Evolutionary conservation across 2,888 invertebrate genomes (phyloP), one percentile per base, ranked within the genome.

Genomic region (Spisula subtruncata): DNA sequence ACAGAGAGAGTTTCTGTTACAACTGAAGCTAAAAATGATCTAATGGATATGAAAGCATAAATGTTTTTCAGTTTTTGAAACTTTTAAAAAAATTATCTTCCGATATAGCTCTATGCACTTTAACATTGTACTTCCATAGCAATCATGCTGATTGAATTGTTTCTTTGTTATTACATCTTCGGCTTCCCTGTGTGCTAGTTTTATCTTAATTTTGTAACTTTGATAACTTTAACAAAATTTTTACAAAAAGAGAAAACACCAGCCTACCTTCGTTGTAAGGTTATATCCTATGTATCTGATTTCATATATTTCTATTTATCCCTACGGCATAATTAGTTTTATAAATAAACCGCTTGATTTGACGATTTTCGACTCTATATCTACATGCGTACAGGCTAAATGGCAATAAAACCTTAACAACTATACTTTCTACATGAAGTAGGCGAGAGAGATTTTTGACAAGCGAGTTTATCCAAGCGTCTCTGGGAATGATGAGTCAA

Each of bases 401-500:
- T 12, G 60, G 25, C 60, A 25, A 66, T 66, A 66, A n/a, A 66
- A 66, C 60, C 25, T 66, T 66, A 25, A 66, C 25, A 66, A 66
- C 60, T 66, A n/a, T n/a, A 51, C 51, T 51, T 41, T 66, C 2
- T 66, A 25, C 12, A 66, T 4, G 8, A 66, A n/a, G 60, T 66
- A 66, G 60, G 60, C 60, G 25, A 66, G 25, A 66, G 25, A 66
- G 20, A 66, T 66, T 66, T 41, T 66, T 66, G 60, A 66, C 60
- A 66, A 66, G 60, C 60, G 60, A 25, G 60, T 25, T 66, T 25
- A 66, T 25, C 25, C 60, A 66, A 66, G 60, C 60, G 60, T 66
- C 25, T n/a, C 60, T 6, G 60, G n/a, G 25, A 25, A 66, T 41
- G 60, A n/a, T n/a, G n/a, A 66, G 60, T 66, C 8, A 66, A 66